Evolutionary conservation across 2,797 vertebrate genomes (phyloP).

Genomic region (Dendrocincla fuliginosa): DNA sequence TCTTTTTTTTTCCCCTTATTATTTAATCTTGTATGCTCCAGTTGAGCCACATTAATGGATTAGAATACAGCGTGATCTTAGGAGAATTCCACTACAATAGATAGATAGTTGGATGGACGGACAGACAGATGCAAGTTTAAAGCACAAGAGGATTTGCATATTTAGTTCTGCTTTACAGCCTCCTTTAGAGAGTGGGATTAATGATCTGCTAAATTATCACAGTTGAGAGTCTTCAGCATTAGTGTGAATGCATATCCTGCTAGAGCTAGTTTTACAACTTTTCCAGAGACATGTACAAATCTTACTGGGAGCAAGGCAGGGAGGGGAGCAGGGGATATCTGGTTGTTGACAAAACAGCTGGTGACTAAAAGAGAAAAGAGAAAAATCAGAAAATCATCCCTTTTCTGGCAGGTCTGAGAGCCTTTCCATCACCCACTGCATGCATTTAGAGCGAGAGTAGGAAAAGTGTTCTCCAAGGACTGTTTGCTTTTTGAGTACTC

Average conservation of each 20-base stretch:
- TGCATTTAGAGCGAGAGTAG: not conserved
- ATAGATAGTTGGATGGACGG: slow-evolving; percentile 60
- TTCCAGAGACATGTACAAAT: slow-evolving; percentile 52
- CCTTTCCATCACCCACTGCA: slow-evolving; percentile 47
- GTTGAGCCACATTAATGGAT: slow-evolving; percentile 68
- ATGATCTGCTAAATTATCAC: slow-evolving; percentile 79
- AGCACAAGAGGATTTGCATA: slow-evolving; percentile 75
- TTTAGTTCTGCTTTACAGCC: slow-evolving; percentile 77
- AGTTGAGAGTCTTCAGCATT: slow-evolving; percentile 66
- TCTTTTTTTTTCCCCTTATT: not conserved
- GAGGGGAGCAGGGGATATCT: not conserved
- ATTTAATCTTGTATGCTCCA: slow-evolving; percentile 54
- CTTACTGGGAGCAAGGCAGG: not conserved
- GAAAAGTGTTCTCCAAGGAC: slow-evolving; percentile 56
- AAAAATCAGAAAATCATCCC: slow-evolving; percentile 4
- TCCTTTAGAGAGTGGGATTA: slow-evolving; percentile 76
- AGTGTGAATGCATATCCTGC: slow-evolving; percentile 47
- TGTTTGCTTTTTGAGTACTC: slow-evolving; percentile 45
- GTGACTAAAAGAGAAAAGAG: slow-evolving; percentile 1
- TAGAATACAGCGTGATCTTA: slow-evolving; percentile 48
- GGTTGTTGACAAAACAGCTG: slow-evolving; percentile 33
- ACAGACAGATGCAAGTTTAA: slow-evolving; percentile 76
- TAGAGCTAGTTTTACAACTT: slow-evolving; percentile 58
- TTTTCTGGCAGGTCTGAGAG: slow-evolving; percentile 41
- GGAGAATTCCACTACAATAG: slow-evolving; percentile 61